Percentiles rank a stretch among this genome's conserved stretches.
phyloP scores from a whole-genome alignment of 2,888 invertebrate species.

The Temnothorax unifasciatus region DNA sequence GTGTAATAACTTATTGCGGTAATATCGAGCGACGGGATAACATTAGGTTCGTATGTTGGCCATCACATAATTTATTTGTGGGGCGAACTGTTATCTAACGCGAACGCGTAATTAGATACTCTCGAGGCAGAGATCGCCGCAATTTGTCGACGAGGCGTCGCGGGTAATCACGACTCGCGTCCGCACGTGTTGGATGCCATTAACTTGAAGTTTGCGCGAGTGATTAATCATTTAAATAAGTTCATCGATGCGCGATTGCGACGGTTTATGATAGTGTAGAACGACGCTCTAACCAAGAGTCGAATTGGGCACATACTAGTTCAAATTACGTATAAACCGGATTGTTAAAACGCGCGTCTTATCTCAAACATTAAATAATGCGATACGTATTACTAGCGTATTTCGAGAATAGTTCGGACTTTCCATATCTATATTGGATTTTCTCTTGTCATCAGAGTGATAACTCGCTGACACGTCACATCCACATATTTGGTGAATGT shows the following conservation, averaged over 20 bases:
- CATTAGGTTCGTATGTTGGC: constrained; percentile 19
- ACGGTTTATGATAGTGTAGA: background rate
- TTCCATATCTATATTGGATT: no score
- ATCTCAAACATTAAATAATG: no score
- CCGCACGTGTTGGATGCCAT: constrained; percentile 9
- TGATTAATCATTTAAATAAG: constrained; percentile 40
- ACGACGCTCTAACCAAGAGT: no score
- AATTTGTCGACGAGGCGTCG: constrained; percentile 40
- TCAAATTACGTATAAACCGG: no score
- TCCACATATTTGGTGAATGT: no score
- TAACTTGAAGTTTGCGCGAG: background rate
- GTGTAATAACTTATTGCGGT: constrained; percentile 35
- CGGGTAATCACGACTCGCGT: constrained; percentile 8
- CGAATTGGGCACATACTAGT: no score
- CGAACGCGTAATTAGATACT: constrained; percentile 31
- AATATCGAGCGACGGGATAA: constrained; percentile 35
- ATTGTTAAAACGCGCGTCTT: no score
- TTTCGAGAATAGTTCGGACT: no score
- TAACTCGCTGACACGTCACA: no score
- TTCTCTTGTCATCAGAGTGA: no score
- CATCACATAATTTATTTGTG: constrained; percentile 18
- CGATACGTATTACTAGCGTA: no score
- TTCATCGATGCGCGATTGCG: constrained; percentile 35
- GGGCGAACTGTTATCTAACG: constrained; percentile 44
- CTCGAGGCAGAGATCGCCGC: constrained; percentile 7